A percentile compares a stretch with the other conserved stretches of the same genome.
Conservation (phyloP, 2,888 invertebrate species). For the Cerastis leucographa region DNA sequence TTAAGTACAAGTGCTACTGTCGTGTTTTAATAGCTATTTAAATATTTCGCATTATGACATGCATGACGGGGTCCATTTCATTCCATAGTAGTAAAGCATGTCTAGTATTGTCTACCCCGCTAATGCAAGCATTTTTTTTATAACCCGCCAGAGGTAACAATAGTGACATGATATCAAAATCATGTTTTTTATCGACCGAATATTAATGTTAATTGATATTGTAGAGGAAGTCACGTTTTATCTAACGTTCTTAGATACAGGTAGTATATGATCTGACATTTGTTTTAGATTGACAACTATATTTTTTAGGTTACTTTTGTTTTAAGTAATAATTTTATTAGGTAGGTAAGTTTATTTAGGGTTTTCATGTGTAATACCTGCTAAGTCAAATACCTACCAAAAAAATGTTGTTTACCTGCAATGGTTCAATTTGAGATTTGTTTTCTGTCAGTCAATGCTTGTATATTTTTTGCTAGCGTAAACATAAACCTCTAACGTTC, state of each 20-base stretch:
- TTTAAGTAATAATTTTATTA: neutral
- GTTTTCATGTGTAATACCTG: neutral
- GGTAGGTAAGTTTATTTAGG: neutral
- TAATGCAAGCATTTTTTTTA: constrained; percentile 18
- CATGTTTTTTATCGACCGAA: constrained; percentile 48
- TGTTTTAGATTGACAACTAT: constrained; percentile 65
- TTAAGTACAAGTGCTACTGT: neutral
- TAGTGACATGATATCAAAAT: constrained; percentile 37
- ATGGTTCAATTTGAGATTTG: too few relatives aligned
- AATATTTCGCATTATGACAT: neutral
- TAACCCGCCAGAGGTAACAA: constrained; percentile 32
- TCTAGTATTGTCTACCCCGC: neutral
- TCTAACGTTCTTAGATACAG: constrained; percentile 34
- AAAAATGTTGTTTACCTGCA: too few relatives aligned
- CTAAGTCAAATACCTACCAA: neutral
- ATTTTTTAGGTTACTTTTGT: constrained; percentile 36
- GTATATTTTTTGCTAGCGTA: too few relatives aligned
- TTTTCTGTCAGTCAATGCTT: too few relatives aligned
- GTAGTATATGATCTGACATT: constrained; percentile 55
- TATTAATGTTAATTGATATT: constrained; percentile 52
- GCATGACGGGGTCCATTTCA: neutral
- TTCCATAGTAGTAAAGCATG: neutral
- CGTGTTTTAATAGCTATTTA: neutral
- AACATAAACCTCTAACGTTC: too few relatives aligned
- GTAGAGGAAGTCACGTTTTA: constrained; percentile 66